Evolutionary conservation across 2,113 vertebrate species (phyloP).

Genomic region (Hemichromis elongatus): DNA sequence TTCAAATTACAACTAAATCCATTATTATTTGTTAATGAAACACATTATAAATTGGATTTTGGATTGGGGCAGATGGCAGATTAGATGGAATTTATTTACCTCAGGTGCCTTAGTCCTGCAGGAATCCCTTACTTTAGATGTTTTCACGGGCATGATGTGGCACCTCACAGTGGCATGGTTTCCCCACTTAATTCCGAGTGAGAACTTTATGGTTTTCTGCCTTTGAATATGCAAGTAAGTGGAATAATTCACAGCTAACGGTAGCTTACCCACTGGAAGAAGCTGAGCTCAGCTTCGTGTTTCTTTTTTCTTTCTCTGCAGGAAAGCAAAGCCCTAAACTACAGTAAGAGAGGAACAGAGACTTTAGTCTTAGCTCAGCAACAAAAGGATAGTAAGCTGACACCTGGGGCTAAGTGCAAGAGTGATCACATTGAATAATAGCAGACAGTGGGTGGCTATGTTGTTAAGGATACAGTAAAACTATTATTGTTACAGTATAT

Average conservation of each 20-base stretch:
- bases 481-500: background rate
- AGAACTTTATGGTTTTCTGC: background rate
- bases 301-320: background rate
- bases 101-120: background rate
- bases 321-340: background rate
- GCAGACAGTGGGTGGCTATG: background rate
- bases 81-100: background rate
- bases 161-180: background rate
- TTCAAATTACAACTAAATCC: background rate
- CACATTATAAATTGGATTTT: background rate
- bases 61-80: no score
- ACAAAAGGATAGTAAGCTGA: background rate
- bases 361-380: slow-evolving; percentile 2
- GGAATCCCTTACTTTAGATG: background rate
- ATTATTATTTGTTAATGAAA: background rate
- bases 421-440: background rate
- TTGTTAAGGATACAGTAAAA: background rate
- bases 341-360: background rate
- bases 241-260: background rate
- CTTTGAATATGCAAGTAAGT: background rate
- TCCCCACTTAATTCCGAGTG: background rate
- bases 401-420: background rate
- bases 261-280: background rate
- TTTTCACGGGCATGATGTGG: background rate
- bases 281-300: slow-evolving; percentile 22